These are phyloP conservation scores for Drosophila mettleri DNA, from an alignment of 2,888 invertebrate genomes.

Conservation along the genomic window DNA sequence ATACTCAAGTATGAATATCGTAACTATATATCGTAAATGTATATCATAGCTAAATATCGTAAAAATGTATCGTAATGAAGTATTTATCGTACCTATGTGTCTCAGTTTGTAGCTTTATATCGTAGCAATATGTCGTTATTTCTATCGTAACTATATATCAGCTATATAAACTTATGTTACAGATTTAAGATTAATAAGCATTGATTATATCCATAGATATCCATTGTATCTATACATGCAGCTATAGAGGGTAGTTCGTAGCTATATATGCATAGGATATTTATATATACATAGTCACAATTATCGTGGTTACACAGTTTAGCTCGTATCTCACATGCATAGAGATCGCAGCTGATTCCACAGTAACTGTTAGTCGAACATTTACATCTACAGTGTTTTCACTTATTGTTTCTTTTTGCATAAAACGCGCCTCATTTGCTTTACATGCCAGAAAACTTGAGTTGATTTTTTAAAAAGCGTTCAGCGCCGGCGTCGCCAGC, in stretches of 20 bases:
- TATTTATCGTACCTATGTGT: background rate
- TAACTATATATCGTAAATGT: background rate
- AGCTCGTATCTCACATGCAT: background rate
- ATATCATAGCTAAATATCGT: background rate
- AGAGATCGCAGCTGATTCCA: background rate
- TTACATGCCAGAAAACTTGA: conserved; percentile 69
- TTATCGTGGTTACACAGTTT: background rate
- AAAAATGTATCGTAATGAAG: background rate
- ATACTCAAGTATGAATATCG: background rate
- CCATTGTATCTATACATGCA: background rate
- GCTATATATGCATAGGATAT: background rate
- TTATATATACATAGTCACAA: background rate
- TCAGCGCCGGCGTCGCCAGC: conserved; percentile 60
- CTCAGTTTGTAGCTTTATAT: background rate
- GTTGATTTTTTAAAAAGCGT: conserved; percentile 68
- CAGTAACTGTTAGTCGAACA: background rate
- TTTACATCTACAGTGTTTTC: background rate
- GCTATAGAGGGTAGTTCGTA: background rate
- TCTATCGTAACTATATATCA: background rate
- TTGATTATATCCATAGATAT: too few relatives aligned
- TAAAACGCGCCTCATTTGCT: conserved; percentile 77
- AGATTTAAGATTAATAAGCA: too few relatives aligned
- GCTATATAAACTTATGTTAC: too few relatives aligned
- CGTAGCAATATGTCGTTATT: background rate
- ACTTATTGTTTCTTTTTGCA: conserved; percentile 58